Evolutionary conservation across 2,888 invertebrate species (phyloP), one percentile per base, ranked within the genome.

Genomic region (Tenthredo scrophulariae): DNA sequence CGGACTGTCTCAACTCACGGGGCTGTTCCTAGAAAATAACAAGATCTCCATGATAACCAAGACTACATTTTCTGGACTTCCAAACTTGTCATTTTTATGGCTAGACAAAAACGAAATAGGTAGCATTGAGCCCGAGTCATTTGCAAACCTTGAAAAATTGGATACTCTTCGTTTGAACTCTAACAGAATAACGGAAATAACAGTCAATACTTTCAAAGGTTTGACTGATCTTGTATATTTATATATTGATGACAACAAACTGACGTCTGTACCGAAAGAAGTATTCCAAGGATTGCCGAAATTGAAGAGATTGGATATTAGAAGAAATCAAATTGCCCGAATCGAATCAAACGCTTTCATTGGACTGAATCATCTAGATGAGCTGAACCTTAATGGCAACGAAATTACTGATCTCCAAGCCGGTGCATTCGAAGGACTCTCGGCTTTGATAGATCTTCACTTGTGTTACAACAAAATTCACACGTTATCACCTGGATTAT

Each of bases 21-120:
- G 10, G 0, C 29, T 79, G n/a, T 37, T 5, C n/a, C 79, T 79
- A n/a, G 10, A 79, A 29, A 15, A 18, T 4, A 79, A 79, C 29
- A n/a, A 58, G 6, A 26, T 79, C 7, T 33, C 79, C 1, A 58
- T 37, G n/a, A 87, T 94, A 85, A 91, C 91, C 82, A 90, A 92
- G 67, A 84, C 84, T 6, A 85, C 88, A 0, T 86, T 89, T 43
- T 46, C 84, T 0, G 89, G 87, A 54, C 13, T 87, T 0, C 84
- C 87, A 2, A 84, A 58, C 1, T n/a, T 88, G 70, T 37, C 5
- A 18, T 79, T 85, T 10, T 88, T 94, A 37, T 93, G 93, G 87
- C 86, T 94, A 85, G 93, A 94, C 87, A 88, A 93, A 77, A 94
- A 94, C 85, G 88, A 89, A 43, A 93, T 94, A 75, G 50, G 87